Conservation (phyloP, 2,113 vertebrate genomes). For the Apus apus region DNA sequence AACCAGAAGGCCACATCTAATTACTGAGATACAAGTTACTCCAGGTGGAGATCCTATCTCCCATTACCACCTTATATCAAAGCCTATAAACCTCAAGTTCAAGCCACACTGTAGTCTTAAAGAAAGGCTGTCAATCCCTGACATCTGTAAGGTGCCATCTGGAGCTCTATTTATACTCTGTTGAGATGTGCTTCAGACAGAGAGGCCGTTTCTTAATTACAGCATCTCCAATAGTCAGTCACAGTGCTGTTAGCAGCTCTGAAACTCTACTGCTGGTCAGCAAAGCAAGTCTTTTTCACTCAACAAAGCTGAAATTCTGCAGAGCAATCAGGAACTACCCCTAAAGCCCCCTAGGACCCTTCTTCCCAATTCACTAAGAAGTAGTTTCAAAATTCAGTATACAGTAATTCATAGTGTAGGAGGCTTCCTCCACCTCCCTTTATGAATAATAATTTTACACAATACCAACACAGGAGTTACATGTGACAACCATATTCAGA, state of each 20-base stretch:
- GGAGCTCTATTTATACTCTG: slow-evolving; percentile 54
- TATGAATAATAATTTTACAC: neutral
- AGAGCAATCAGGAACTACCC: neutral
- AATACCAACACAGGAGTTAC: neutral
- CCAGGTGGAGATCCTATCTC: neutral
- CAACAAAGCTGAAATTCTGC: neutral
- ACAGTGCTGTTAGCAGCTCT: neutral
- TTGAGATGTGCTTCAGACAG: slow-evolving; percentile 28
- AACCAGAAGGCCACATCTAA: neutral
- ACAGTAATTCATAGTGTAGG: neutral
- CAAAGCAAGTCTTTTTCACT: neutral
- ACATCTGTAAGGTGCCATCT: slow-evolving; percentile 60
- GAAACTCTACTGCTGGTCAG: neutral
- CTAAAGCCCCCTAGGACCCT: neutral
- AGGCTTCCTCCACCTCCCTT: fast-evolving
- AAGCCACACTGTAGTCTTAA: neutral
- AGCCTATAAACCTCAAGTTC: neutral
- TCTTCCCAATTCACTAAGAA: neutral
- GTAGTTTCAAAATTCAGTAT: neutral
- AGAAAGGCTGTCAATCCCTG: slow-evolving; percentile 31
- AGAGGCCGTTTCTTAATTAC: slow-evolving; percentile 44
- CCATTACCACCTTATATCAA: neutral
- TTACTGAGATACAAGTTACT: neutral
- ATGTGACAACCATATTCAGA: neutral
- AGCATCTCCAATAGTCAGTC: slow-evolving; percentile 1